Conservation (phyloP, 37 sponge, comb jelly and placozoan species). For the Eunapius fragilis region DNA sequence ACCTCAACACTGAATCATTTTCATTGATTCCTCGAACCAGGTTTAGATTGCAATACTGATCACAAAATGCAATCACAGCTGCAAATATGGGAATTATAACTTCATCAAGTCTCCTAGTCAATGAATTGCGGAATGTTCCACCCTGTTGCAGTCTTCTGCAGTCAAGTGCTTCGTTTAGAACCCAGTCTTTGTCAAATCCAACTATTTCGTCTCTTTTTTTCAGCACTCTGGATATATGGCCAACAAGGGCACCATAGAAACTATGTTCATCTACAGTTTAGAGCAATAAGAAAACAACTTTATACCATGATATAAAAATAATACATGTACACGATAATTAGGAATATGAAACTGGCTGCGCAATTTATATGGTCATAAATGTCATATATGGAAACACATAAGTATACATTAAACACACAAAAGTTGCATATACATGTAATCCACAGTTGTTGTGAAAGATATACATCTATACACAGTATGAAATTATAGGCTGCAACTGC, state of each 20-base stretch:
- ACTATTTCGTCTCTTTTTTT: constrained; percentile 40
- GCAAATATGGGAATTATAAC: constrained; percentile 63
- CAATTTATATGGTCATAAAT: no score
- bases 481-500: not conserved
- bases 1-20: constrained; percentile 18
- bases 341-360: no score
- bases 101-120: constrained; percentile 63
- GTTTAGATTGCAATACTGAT: constrained; percentile 63
- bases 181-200: constrained; percentile 43
- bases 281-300: not conserved
- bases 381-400: no score
- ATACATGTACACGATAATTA: not conserved
- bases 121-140: constrained; percentile 70
- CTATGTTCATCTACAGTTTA: constrained; percentile 13
- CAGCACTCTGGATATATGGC: constrained; percentile 34
- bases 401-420: no score
- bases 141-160: constrained; percentile 58
- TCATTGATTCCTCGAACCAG: not conserved
- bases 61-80: constrained; percentile 53
- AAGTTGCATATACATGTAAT: no score
- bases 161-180: constrained; percentile 60
- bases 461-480: no score
- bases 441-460: not conserved
- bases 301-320: no score
- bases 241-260: constrained; percentile 63